Conservation (phyloP, 2,888 invertebrate species). For the Harpalus rubripes region DNA sequence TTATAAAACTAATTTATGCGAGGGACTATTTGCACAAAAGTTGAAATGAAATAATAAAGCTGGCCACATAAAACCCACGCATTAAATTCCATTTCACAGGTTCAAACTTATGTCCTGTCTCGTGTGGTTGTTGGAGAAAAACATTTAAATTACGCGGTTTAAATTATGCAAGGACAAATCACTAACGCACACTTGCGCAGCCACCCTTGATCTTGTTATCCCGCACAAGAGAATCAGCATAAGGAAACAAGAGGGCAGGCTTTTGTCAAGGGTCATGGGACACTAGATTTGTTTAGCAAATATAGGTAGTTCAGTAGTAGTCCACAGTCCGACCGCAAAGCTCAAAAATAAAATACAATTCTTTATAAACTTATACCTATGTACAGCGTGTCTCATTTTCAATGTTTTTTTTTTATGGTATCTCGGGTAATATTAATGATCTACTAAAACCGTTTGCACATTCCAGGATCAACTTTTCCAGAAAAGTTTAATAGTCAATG, state of each 20-base stretch:
- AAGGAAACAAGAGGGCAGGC: not conserved
- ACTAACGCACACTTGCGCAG: constrained; percentile 41
- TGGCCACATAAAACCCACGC: constrained; percentile 37
- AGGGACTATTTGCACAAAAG: constrained; percentile 12
- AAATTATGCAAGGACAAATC: constrained; percentile 66
- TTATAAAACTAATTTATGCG: constrained; percentile 17
- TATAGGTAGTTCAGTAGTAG: not conserved
- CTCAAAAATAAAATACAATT: too few relatives aligned
- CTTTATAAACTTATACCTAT: too few relatives aligned
- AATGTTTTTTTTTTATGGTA: too few relatives aligned
- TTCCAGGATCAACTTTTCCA: too few relatives aligned
- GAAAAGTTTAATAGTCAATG: too few relatives aligned
- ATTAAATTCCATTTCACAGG: constrained; percentile 40
- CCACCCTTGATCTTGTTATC: constrained; percentile 64
- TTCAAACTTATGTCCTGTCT: constrained; percentile 16
- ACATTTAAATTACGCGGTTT: constrained; percentile 57
- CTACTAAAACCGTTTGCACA: too few relatives aligned
- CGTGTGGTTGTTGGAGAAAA: constrained; percentile 45
- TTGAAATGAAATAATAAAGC: constrained; percentile 24
- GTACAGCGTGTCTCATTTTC: too few relatives aligned
- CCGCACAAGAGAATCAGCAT: constrained; percentile 6
- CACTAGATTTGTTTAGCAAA: constrained; percentile 5
- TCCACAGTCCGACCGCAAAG: too few relatives aligned
- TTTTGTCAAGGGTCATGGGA: constrained; percentile 6
- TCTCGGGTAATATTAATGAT: too few relatives aligned